These are phyloP conservation scores for Cosmia pyralina DNA, from an alignment of 2,888 invertebrate genomes.

Conservation along the genomic window DNA sequence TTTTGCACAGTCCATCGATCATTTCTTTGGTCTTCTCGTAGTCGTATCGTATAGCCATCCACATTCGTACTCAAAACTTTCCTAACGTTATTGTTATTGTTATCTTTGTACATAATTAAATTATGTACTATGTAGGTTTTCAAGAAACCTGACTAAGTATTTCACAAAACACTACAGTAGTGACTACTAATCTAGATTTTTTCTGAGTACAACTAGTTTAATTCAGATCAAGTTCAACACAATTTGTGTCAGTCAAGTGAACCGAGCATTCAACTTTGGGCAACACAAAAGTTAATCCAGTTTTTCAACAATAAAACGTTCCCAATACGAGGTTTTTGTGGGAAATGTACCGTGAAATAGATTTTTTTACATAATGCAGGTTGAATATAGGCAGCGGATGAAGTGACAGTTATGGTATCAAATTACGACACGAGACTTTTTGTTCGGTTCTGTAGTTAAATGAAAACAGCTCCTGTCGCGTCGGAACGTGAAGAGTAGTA, in stretches of 20 bases:
- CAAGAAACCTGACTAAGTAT: neutral
- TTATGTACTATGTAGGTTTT: neutral
- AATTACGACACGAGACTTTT: constrained; percentile 34
- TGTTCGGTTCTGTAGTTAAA: constrained; percentile 3
- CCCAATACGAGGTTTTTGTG: constrained; percentile 53
- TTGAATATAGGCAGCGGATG: constrained; percentile 23
- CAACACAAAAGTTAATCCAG: constrained; percentile 56
- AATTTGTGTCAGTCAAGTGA: constrained; percentile 45
- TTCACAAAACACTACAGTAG: constrained; percentile 3
- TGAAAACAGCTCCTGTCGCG: neutral
- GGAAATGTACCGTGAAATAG: constrained; percentile 62
- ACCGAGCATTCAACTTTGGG: constrained; percentile 35
- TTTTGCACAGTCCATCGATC: too few relatives aligned
- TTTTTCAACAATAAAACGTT: constrained; percentile 56
- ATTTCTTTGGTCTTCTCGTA: too few relatives aligned
- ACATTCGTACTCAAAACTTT: too few relatives aligned
- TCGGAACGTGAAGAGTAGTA: neutral
- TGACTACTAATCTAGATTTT: constrained; percentile 15
- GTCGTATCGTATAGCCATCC: too few relatives aligned
- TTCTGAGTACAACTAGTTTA: constrained; percentile 32
- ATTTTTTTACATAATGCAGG: constrained; percentile 10
- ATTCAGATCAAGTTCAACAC: constrained; percentile 46
- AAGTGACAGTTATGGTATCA: constrained; percentile 48
- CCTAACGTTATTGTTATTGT: neutral
- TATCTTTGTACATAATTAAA: neutral